These are phyloP conservation scores for Petaurus breviceps DNA, from an alignment of 2,113 vertebrate species.

Conservation along the genomic window DNA sequence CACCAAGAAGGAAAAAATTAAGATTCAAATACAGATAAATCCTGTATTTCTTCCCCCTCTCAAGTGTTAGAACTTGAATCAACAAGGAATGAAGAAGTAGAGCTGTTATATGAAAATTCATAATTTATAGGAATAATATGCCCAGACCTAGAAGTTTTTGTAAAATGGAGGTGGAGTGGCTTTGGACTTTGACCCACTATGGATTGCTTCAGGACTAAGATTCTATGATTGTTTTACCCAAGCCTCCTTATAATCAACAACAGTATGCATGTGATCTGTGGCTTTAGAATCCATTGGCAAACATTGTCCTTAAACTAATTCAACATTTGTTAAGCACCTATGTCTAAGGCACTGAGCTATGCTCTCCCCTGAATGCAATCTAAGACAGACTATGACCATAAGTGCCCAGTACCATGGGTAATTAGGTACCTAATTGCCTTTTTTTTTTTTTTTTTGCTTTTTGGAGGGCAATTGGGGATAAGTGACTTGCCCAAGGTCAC, in stretches of 20 bases:
- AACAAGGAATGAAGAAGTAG: not conserved
- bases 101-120: not conserved
- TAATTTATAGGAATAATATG: not conserved
- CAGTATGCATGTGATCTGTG: not conserved
- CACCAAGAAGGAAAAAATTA: not conserved
- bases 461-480: too few relatives aligned
- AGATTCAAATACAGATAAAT: not conserved
- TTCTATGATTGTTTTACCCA: not conserved
- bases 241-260: not conserved
- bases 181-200: not conserved
- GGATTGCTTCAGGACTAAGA: not conserved
- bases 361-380: not conserved
- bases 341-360: not conserved
- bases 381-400: not conserved
- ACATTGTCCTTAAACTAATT: not conserved
- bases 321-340: not conserved
- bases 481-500: too few relatives aligned
- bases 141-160: not conserved
- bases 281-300: not conserved
- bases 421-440: not conserved
- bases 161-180: not conserved
- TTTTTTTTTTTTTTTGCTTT: too few relatives aligned
- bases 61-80: not conserved
- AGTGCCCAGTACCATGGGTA: not conserved
- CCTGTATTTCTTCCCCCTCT: not conserved